These are phyloP conservation scores for Sebastiscus tertius DNA, from an alignment of 2,797 vertebrate species.

Conservation along the genomic window DNA sequence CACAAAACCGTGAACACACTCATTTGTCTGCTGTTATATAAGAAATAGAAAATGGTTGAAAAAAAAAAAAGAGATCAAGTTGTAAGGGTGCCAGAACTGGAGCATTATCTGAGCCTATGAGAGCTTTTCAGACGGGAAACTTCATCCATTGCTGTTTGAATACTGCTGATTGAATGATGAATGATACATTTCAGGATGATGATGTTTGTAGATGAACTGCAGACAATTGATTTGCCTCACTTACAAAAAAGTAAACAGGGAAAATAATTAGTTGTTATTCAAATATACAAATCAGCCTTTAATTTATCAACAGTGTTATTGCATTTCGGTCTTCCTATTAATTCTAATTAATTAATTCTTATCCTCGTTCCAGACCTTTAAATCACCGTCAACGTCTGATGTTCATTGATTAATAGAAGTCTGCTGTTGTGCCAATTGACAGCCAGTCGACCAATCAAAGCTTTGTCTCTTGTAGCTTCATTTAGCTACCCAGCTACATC, in stretches of 20 bases:
- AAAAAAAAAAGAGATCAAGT: neutral
- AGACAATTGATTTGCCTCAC: neutral
- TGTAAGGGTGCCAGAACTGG: neutral
- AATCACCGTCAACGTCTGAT: neutral
- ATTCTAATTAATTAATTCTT: neutral
- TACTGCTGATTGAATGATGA: neutral
- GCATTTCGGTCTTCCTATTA: neutral
- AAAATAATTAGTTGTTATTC: neutral
- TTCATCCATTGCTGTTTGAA: neutral
- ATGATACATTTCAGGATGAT: neutral
- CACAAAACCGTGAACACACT: neutral
- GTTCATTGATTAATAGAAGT: too few relatives aligned
- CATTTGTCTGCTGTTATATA: conserved; percentile 1
- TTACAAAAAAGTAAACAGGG: neutral
- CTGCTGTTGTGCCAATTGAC: neutral
- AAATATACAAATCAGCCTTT: neutral
- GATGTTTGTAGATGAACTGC: neutral
- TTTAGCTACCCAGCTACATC: fast-evolving
- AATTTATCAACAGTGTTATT: neutral
- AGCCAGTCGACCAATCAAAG: neutral
- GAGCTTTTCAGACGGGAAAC: neutral
- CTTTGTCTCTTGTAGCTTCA: fast-evolving
- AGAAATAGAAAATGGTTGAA: neutral
- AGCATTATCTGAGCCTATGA: neutral
- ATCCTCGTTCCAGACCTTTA: neutral